Base-by-base conservation (phyloP, 2,888 invertebrate genomes). In the Physocephala rufipes region DNA sequence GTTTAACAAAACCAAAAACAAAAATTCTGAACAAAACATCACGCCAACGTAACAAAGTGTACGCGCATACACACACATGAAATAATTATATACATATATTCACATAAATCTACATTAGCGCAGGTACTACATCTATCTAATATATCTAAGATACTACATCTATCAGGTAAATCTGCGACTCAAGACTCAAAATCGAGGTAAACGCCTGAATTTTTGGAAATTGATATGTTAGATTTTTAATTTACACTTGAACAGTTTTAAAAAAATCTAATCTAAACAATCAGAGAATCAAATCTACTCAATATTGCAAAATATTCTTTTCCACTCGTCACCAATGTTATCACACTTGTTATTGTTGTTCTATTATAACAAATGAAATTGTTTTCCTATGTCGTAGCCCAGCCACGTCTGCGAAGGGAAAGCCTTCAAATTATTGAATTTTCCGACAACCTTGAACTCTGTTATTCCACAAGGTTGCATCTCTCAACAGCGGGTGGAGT, bases 391-490 rank as follows among this genome's bases (percentile, higher is more conserved):
- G 16, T 26, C 26, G 47, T 47, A 45, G 4, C 26, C 24, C 21
- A 24, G 24, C 63, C 47, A n/a, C 24, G 47, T 63, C 16, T 63
- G 28, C 58, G 9, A 66, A 53, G 45, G 19, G 16, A 26, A 70
- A 70, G 47, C 67, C 71, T 71, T 71, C 71, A 62, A 62, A 47
- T 71, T 71, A 71, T 71, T 28, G 71, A 71, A 67, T 67, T 71
- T 71, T 67, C 30, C 63, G 36, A 36, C 66, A 75, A 72, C 76
- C 76, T 76, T 76, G 76, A 76, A 76, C 76, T 76, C 74, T 72
- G 71, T 64, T 67, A 67, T 70, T 74, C 49, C 71, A 66, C 59
- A 70, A 73, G 74, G 74, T 72, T 76, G 65, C 28, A 61, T 24
- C 30, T 64, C 45, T 70, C 45, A 64, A 64, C 65, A 24, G 63